phyloP scores from a whole-genome alignment of 2,113 vertebrate species.

The Scytalopus superciliaris region DNA sequence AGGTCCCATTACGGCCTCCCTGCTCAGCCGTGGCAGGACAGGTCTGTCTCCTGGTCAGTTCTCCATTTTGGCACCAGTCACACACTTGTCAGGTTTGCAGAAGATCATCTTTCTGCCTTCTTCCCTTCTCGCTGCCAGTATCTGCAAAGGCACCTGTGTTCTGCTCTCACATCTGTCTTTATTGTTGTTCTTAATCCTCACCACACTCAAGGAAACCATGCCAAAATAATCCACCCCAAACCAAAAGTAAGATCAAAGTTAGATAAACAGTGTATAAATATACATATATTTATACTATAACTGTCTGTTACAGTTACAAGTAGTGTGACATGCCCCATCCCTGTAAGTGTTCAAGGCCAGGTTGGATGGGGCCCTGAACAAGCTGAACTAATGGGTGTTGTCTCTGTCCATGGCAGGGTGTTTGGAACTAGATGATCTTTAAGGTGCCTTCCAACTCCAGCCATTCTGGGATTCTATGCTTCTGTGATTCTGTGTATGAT shows the following conservation, averaged over 20 bases:
- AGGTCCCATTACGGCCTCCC: rapidly evolving
- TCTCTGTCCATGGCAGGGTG: background rate
- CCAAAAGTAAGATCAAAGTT: background rate
- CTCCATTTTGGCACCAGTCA: background rate
- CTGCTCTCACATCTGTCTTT: background rate
- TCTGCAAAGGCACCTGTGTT: background rate
- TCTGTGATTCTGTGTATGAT: background rate
- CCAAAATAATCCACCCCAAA: background rate
- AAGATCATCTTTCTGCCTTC: background rate
- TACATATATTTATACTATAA: too few relatives aligned
- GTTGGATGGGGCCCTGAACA: background rate
- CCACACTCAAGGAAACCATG: background rate
- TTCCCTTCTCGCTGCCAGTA: background rate
- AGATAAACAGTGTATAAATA: background rate
- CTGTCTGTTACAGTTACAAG: background rate
- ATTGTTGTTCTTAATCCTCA: background rate
- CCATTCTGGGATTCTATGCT: background rate
- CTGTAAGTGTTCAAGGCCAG: background rate
- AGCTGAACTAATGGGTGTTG: background rate
- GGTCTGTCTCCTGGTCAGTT: background rate
- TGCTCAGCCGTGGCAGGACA: background rate
- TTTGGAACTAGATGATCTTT: background rate
- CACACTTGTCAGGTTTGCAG: background rate
- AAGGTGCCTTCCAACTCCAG: background rate
- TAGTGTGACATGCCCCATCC: background rate